Conservation (phyloP, 2,888 invertebrate species). For the Acleris sparsana region DNA sequence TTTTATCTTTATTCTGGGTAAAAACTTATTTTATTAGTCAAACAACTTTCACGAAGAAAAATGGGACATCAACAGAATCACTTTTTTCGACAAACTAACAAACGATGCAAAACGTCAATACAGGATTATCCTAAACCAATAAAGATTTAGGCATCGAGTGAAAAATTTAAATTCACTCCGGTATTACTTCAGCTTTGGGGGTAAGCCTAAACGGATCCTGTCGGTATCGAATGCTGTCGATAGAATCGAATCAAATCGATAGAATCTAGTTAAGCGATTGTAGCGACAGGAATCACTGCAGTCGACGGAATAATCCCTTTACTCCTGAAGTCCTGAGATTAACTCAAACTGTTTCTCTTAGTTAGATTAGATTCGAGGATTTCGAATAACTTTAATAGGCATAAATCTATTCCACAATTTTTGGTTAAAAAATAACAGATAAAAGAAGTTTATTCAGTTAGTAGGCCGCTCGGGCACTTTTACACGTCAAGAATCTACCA, state of each 20-base stretch:
- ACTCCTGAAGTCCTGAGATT: no score
- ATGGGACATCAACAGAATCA: background rate
- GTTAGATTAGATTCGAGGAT: background rate
- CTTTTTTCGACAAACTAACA: slow-evolving; percentile 32
- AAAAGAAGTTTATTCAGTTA: no score
- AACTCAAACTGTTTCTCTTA: background rate
- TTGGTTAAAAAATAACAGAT: no score
- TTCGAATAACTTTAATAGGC: no score
- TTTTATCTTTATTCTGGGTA: no score
- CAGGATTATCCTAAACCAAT: slow-evolving; percentile 52
- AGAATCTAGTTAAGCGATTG: background rate
- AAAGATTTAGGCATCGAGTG: slow-evolving; percentile 58
- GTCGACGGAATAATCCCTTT: slow-evolving; percentile 9
- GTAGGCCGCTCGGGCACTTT: no score
- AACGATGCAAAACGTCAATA: slow-evolving; percentile 40
- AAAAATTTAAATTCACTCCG: slow-evolving; percentile 59
- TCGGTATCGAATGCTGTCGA: slow-evolving; percentile 39
- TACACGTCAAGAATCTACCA: no score
- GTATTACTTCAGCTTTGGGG: slow-evolving; percentile 49
- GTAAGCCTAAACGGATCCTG: slow-evolving; percentile 48
- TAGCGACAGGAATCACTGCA: slow-evolving; percentile 18
- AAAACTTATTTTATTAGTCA: no score
- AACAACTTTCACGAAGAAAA: background rate
- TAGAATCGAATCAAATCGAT: slow-evolving; percentile 17
- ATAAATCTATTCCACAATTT: no score